Conservation (phyloP, 2,797 vertebrate species). For the Orientallactaga sibirica region DNA sequence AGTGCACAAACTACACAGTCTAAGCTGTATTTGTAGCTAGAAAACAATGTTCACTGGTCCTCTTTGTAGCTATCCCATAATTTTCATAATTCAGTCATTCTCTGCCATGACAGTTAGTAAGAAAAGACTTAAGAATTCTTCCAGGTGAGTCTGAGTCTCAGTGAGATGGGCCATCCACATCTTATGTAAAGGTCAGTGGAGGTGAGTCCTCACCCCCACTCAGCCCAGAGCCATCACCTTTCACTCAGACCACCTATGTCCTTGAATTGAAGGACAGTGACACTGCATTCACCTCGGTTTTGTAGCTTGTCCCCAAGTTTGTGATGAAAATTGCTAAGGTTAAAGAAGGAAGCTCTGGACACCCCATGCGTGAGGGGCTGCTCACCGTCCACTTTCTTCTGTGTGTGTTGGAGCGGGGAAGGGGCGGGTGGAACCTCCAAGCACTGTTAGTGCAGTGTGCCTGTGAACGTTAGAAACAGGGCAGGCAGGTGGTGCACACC, state of each 20-base stretch:
- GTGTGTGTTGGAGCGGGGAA: not conserved
- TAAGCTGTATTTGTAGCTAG: not conserved
- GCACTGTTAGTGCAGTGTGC: too few relatives aligned
- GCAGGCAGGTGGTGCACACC: not conserved
- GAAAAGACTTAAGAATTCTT: not conserved
- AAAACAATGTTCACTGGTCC: not conserved
- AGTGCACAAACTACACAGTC: too few relatives aligned
- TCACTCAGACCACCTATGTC: too few relatives aligned
- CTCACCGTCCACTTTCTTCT: not conserved
- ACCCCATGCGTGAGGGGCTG: not conserved
- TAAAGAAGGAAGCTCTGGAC: not conserved
- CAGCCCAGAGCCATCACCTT: too few relatives aligned
- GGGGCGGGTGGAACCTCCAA: too few relatives aligned
- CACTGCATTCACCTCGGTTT: not conserved
- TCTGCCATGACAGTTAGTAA: not conserved
- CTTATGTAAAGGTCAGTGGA: too few relatives aligned
- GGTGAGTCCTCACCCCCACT: too few relatives aligned
- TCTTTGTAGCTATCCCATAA: not conserved
- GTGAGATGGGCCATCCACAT: not conserved
- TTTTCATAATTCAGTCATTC: not conserved
- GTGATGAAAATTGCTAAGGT: not conserved
- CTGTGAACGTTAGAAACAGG: too few relatives aligned
- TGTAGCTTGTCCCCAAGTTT: not conserved
- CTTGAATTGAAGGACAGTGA: too few relatives aligned
- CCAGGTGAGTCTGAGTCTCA: not conserved